Evolutionary conservation across 2,113 vertebrate genomes (phyloP).

Genomic region (Solea senegalensis): DNA sequence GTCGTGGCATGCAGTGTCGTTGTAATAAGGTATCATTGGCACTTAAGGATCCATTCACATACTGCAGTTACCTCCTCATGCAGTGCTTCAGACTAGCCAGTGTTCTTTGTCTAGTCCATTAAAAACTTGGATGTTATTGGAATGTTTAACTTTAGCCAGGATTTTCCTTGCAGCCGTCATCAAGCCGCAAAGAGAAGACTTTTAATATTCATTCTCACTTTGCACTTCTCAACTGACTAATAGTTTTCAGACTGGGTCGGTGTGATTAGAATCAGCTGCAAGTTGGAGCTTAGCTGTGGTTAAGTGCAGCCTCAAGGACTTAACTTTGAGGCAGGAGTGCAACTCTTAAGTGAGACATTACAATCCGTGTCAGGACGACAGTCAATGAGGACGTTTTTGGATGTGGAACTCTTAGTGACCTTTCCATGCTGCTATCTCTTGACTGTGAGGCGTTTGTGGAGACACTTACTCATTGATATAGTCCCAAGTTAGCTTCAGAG

Average conservation of each 20-base stretch:
- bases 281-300: conserved; percentile 39
- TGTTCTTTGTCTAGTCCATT: conserved; percentile 32
- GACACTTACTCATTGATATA: conserved; percentile 61
- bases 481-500: conserved; percentile 50
- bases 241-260: conserved; percentile 58
- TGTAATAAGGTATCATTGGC: too few relatives aligned
- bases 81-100: conserved; percentile 12
- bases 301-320: conserved; percentile 45
- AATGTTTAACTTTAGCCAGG: conserved; percentile 40
- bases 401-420: conserved; percentile 44
- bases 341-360: conserved; percentile 45
- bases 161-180: conserved; percentile 44
- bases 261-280: conserved; percentile 55
- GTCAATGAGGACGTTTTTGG: conserved; percentile 45
- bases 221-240: conserved; percentile 47
- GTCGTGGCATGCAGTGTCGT: too few relatives aligned
- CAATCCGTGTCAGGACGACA: conserved; percentile 40
- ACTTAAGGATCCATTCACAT: neutral
- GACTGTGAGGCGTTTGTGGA: conserved; percentile 41
- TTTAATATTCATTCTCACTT: conserved; percentile 53
- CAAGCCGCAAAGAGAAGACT: conserved; percentile 34
- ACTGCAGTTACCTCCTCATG: conserved; percentile 1
- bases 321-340: conserved; percentile 27
- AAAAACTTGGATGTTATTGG: conserved; percentile 36
- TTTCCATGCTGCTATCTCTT: conserved; percentile 40